A percentile compares a stretch with the other conserved stretches of the same genome.
Evolutionary conservation across 2,797 vertebrate species (phyloP).

Genomic region (Nasua narica): DNA sequence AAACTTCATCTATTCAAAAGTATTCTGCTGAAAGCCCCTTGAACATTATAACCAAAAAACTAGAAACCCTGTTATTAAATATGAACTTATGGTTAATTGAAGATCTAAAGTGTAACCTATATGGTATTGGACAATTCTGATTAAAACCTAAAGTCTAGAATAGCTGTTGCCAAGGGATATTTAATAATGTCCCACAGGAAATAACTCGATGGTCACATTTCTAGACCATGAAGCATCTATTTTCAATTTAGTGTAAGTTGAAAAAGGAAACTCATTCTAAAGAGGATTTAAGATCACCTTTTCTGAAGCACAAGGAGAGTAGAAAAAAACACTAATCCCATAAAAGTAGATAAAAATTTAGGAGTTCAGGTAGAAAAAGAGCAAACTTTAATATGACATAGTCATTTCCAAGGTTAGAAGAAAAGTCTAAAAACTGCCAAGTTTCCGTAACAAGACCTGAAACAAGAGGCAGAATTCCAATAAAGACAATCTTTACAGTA

Average conservation of each 20-base stretch:
- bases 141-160: conserved; percentile 34
- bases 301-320: not conserved
- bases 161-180: not conserved
- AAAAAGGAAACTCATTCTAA: conserved; percentile 43
- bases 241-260: not conserved
- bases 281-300: not conserved
- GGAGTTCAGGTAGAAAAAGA: not conserved
- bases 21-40: not conserved
- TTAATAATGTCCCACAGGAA: conserved; percentile 29
- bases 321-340: not conserved
- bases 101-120: conserved; percentile 12
- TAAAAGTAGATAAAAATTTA: not conserved
- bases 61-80: not conserved
- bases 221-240: conserved; percentile 35
- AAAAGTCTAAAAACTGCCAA: conserved; percentile 4
- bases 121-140: not conserved
- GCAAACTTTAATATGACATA: not conserved
- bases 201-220: conserved; percentile 39
- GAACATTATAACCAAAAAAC: not conserved
- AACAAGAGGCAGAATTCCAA: not conserved
- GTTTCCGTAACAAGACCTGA: not conserved
- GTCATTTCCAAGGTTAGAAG: not conserved
- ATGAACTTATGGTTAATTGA: not conserved
- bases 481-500: not conserved
- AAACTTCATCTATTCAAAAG: conserved; percentile 15